A percentile compares a stretch with the other conserved stretches of the same genome.
Evolutionary conservation across 2,113 vertebrate genomes (phyloP).

Genomic region (Lepisosteus osseus): DNA sequence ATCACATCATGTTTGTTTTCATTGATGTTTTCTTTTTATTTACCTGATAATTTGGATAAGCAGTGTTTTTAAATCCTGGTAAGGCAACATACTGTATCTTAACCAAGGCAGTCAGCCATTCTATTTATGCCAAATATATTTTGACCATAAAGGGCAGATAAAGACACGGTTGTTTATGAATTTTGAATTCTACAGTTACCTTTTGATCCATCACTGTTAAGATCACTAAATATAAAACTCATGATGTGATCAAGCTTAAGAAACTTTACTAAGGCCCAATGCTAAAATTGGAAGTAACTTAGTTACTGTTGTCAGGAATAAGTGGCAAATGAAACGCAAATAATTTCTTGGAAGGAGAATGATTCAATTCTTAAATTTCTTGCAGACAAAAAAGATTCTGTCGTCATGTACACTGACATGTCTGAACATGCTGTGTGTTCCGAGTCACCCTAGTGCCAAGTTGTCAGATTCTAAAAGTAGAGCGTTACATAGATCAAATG

Average conservation of each 20-base stretch:
- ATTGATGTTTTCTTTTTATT: too few relatives aligned
- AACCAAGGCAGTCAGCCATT: too few relatives aligned
- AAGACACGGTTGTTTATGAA: too few relatives aligned
- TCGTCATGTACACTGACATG: conserved; percentile 28
- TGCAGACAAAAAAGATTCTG: conserved; percentile 18
- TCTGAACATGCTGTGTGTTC: conserved; percentile 35
- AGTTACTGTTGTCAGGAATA: conserved; percentile 22
- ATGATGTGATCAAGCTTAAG: conserved; percentile 11
- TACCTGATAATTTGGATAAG: too few relatives aligned
- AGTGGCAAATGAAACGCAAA: conserved; percentile 14
- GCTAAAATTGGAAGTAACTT: conserved; percentile 17
- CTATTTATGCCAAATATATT: too few relatives aligned
- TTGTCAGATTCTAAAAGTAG: conserved; percentile 33
- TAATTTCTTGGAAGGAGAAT: conserved; percentile 18
- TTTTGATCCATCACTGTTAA: neutral
- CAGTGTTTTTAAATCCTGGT: too few relatives aligned
- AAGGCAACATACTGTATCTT: too few relatives aligned
- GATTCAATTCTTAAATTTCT: conserved; percentile 27
- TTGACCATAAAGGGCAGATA: too few relatives aligned
- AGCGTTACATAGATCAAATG: conserved; percentile 40
- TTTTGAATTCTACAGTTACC: conserved; percentile 1
- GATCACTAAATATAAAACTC: conserved; percentile 10
- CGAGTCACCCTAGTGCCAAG: conserved; percentile 33
- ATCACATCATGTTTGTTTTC: too few relatives aligned
- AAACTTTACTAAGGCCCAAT: neutral